Evolutionary conservation across 2,113 vertebrate genomes (phyloP).

Genomic region (Neotoma lepida): DNA sequence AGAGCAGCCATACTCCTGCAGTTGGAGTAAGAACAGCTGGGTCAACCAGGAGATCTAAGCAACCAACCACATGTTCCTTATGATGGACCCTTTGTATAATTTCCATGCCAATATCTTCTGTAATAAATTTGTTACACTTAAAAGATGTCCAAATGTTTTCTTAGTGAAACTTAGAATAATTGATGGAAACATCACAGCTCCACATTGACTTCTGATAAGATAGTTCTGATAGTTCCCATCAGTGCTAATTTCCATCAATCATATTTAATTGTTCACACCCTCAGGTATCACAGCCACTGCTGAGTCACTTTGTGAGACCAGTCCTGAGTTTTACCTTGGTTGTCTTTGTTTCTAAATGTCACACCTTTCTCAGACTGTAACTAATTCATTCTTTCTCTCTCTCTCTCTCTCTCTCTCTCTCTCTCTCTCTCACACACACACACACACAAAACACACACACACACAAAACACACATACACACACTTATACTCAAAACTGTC

Average conservation of each 20-base stretch:
- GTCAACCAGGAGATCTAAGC: neutral
- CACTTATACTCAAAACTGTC: neutral
- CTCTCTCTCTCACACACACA: neutral
- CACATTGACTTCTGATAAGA: neutral
- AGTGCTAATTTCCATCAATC: neutral
- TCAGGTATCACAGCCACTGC: neutral
- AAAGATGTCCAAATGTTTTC: neutral
- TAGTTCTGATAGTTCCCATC: rapidly evolving
- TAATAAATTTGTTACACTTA: neutral
- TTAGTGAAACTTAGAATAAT: neutral
- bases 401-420: too few species aligned
- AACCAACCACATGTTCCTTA: neutral
- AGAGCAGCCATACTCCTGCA: neutral
- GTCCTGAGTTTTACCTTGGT: neutral
- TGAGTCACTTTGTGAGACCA: neutral
- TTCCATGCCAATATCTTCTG: neutral
- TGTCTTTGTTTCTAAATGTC: neutral
- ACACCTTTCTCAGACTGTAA: neutral
- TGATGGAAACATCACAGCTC: neutral
- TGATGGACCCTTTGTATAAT: neutral
- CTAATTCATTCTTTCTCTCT: too few species aligned
- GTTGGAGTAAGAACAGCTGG: neutral
- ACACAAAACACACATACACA: neutral
- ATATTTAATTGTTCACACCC: neutral
- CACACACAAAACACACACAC: neutral